phyloP scores from a whole-genome alignment of 1,140 invertebrate genomes.

The Lethrus apterus region DNA sequence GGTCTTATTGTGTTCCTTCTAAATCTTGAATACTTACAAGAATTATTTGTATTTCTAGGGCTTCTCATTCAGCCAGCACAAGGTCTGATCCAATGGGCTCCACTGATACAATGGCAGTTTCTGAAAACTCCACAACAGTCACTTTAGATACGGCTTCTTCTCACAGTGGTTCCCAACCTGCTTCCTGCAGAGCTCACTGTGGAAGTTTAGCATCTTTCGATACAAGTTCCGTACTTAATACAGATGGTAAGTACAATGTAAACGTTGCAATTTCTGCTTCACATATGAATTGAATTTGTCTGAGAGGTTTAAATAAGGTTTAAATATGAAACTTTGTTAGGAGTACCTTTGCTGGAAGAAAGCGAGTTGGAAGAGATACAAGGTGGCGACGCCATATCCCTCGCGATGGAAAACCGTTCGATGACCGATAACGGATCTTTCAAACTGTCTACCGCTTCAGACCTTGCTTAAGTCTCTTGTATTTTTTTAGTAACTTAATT shows the following conservation, averaged over 20 bases:
- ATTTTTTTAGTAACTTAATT: no score
- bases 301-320: not conserved
- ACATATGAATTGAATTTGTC: no score
- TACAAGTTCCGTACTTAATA: conserved; percentile 44
- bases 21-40: not conserved
- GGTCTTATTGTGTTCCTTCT: not conserved
- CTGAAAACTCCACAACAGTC: conserved; percentile 43
- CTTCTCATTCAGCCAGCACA: conserved; percentile 35
- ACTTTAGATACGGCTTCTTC: conserved; percentile 45
- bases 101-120: conserved; percentile 43
- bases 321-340: conserved; percentile 18
- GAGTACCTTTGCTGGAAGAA: conserved; percentile 39
- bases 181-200: conserved; percentile 44
- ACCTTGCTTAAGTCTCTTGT: no score
- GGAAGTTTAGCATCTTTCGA: conserved; percentile 47
- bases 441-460: conserved; percentile 24
- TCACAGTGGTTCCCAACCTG: conserved; percentile 41
- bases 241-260: conserved; percentile 40
- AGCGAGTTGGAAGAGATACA: conserved; percentile 38
- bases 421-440: conserved; percentile 32
- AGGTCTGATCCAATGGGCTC: conserved; percentile 43
- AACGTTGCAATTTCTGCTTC: not conserved
- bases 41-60: conserved; percentile 23
- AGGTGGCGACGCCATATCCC: conserved; percentile 24
- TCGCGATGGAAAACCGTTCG: conserved; percentile 31